Evolutionary conservation across 2,888 invertebrate species (phyloP), one percentile per base, ranked within the genome.

Genomic region (Seladonia tumulorum): DNA sequence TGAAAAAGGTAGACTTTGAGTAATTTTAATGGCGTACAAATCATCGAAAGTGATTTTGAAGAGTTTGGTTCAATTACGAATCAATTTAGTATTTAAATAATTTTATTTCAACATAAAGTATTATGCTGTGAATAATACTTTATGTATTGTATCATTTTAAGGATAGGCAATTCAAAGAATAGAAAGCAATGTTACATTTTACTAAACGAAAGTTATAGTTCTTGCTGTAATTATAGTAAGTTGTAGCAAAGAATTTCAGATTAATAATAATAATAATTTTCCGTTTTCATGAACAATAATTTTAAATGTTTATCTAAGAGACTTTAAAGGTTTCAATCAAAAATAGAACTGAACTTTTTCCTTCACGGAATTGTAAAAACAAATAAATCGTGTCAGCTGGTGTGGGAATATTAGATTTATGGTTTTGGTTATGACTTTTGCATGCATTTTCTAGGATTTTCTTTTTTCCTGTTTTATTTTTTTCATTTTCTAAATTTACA

Each of bases 391-490:
- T 35, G 22, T 70, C 70, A 42, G 10, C 1, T 39, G 70, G 70
- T 42, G 42, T 70, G n/a, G 42, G 42, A 70, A 42, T 42, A 39
- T n/a, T n/a, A 70, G n/a, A 5, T 25, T 70, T 39, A 4, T n/a
- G 70, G 39, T 70, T 42, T 70, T 42, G 42, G n/a, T n/a, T 70
- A 42, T n/a, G n/a, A 70, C 14, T 42, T 14, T 70, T 70, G 70
- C 70, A 70, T 70, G 70, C n/a, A 42, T 70, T 42, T 35, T 66
- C 18, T 35, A 35, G 66, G 66, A 1, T 35, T 66, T 70, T 42
- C 12, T 42, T 42, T 70, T 7, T 70, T 70, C 5, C n/a, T 42
- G n/a, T n/a, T 70, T n/a, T 42, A 39, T 68, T n/a, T 42, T 14
- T 7, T 42, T 39, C 42, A 2, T 10, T 42, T 12, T 70, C 10